These are phyloP conservation scores for Drosophila truncata DNA, from an alignment of 1,140 invertebrate species.

Conservation along the genomic window DNA sequence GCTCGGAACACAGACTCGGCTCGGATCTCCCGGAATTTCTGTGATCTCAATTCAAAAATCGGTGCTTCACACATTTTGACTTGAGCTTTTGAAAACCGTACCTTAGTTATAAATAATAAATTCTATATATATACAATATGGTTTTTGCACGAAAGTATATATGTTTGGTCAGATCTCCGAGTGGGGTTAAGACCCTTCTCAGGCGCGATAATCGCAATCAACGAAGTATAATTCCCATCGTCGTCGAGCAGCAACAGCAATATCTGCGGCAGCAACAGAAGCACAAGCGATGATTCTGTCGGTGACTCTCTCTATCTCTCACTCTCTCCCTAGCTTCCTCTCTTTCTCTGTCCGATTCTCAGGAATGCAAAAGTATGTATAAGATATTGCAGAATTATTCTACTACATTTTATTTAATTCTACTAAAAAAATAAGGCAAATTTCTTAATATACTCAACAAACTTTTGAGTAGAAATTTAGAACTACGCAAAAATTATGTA, in stretches of 20 bases:
- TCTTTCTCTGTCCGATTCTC: neutral
- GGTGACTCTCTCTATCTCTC: constrained; percentile 16
- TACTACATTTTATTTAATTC: constrained; percentile 1
- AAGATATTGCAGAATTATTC: constrained; percentile 6
- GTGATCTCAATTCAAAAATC: constrained; percentile 15
- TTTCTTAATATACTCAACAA: neutral
- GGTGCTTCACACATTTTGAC: constrained; percentile 44
- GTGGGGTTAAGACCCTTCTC: constrained; percentile 73
- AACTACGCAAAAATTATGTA: neutral
- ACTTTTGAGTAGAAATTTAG: neutral
- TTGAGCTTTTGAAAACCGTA: constrained; percentile 1
- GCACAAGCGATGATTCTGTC: constrained; percentile 16
- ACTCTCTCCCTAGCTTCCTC: neutral
- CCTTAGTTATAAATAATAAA: constrained; percentile 8
- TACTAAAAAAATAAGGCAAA: neutral
- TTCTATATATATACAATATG: constrained; percentile 1
- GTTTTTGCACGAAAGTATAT: constrained; percentile 21
- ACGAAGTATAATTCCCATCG: constrained; percentile 33
- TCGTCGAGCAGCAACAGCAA: constrained; percentile 29
- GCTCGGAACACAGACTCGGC: constrained; percentile 3
- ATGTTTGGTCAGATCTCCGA: constrained; percentile 63
- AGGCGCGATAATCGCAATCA: constrained; percentile 78
- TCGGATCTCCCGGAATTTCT: constrained; percentile 7
- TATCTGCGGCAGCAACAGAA: constrained; percentile 9
- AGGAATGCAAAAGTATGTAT: constrained; percentile 29